Percentiles rank a stretch among this genome's conserved stretches.
Conservation (phyloP, 1,140 invertebrate genomes). For the Drosophila punjabiensis region DNA sequence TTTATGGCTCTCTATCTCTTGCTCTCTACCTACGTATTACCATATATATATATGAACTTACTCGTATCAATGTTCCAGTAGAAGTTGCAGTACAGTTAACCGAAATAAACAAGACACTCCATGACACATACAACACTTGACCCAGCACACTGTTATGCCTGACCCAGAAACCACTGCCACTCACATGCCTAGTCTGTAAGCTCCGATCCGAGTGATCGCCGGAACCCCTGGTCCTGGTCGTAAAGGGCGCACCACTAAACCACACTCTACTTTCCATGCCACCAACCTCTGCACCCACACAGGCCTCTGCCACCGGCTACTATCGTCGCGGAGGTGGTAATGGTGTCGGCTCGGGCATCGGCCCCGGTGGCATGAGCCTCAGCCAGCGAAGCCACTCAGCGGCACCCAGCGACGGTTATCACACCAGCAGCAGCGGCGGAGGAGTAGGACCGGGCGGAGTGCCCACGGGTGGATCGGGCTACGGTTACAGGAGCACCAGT, state of each 20-base stretch:
- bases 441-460: constrained; percentile 17
- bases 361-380: constrained; percentile 87
- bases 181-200: constrained; percentile 58
- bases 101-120: constrained; percentile 26
- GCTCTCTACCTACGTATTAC: constrained; percentile 46
- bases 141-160: constrained; percentile 35
- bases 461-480: constrained; percentile 50
- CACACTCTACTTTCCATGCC: constrained; percentile 40
- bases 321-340: constrained; percentile 86
- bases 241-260: constrained; percentile 38
- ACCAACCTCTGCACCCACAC: constrained; percentile 13
- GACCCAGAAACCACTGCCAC: constrained; percentile 33
- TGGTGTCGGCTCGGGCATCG: constrained; percentile 80
- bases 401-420: constrained; percentile 85
- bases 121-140: constrained; percentile 20
- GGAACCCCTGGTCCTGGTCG: constrained; percentile 21
- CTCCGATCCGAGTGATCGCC: constrained; percentile 22
- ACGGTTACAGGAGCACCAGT: constrained; percentile 84
- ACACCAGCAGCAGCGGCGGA: constrained; percentile 47
- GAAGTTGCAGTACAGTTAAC: constrained; percentile 73
- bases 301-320: constrained; percentile 72
- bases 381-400: constrained; percentile 86
- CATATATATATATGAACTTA: constrained; percentile 48
- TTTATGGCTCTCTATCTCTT: constrained; percentile 43
- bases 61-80: constrained; percentile 64